phyloP scores from a whole-genome alignment of 2,113 vertebrate species.

The Gymnarchus niloticus region DNA sequence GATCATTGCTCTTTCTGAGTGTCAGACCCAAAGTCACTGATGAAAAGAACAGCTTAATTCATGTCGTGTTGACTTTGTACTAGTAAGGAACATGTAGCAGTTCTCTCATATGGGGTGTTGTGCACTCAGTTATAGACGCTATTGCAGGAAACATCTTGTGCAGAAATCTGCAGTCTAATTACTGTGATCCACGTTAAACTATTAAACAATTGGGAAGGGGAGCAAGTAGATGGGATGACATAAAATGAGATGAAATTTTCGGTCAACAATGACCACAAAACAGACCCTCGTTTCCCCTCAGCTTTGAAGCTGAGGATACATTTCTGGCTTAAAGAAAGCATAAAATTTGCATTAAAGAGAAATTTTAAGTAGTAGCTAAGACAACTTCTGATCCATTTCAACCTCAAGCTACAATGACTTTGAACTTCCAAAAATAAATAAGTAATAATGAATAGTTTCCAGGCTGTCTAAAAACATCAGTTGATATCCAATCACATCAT shows the following conservation, averaged over 20 bases:
- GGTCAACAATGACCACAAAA: not conserved
- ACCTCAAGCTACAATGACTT: not conserved
- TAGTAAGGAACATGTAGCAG: not conserved
- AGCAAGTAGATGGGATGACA: not conserved
- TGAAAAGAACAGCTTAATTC: not conserved
- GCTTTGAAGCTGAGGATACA: not conserved
- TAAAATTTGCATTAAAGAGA: slow-evolving; percentile 21
- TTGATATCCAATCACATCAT: not conserved
- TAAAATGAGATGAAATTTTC: not conserved
- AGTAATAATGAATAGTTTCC: not conserved
- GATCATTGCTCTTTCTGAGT: not conserved
- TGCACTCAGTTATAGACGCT: not conserved
- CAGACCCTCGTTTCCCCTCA: slow-evolving; percentile 19
- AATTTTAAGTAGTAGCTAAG: slow-evolving; percentile 13
- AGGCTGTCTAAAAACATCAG: not conserved
- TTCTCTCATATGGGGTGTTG: not conserved
- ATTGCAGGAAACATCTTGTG: not conserved
- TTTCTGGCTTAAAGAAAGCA: slow-evolving; percentile 19
- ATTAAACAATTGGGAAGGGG: not conserved
- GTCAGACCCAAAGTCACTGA: not conserved
- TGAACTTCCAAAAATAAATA: not conserved
- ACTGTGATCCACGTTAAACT: slow-evolving; percentile 13
- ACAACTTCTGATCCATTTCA: slow-evolving; percentile 8
- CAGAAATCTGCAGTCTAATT: slow-evolving; percentile 8
- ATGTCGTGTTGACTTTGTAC: not conserved